phyloP scores from a whole-genome alignment of 2,888 invertebrate genomes.

The Oxyteleia sp. region DNA sequence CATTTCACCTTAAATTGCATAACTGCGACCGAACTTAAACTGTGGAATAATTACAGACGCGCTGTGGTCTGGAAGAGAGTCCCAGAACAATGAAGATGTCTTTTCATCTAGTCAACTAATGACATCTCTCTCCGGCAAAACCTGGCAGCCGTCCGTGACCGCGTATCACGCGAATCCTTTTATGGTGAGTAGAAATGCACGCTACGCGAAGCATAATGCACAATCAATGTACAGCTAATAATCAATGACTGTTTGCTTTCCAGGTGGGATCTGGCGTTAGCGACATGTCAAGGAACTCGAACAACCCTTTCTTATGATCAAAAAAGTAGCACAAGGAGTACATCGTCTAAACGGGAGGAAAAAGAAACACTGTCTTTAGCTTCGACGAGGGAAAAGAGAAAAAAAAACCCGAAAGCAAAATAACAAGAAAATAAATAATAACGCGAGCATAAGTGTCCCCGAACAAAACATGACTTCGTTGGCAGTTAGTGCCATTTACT shows the following conservation, averaged over 20 bases:
- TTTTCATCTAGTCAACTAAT: slow-evolving; percentile 86
- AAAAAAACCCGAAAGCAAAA: slow-evolving; percentile 25
- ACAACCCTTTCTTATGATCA: slow-evolving; percentile 90
- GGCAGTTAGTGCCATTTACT: slow-evolving; percentile 85
- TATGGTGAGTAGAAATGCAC: slow-evolving; percentile 61
- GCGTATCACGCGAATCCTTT: slow-evolving; percentile 87
- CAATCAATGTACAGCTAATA: background rate
- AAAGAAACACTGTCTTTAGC: slow-evolving; percentile 81
- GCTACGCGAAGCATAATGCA: background rate
- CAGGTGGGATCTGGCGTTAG: slow-evolving; percentile 85
- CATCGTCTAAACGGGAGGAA: slow-evolving; percentile 73
- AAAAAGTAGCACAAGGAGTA: slow-evolving; percentile 80
- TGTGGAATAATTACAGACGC: slow-evolving; percentile 81
- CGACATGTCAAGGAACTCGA: slow-evolving; percentile 88
- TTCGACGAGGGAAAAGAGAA: slow-evolving; percentile 62
- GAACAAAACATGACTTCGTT: slow-evolving; percentile 83
- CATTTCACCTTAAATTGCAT: no score
- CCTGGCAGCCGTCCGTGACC: slow-evolving; percentile 86
- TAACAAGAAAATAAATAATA: no score
- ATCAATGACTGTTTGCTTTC: slow-evolving; percentile 4
- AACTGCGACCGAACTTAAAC: no score
- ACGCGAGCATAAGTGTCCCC: slow-evolving; percentile 75
- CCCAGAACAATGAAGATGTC: slow-evolving; percentile 84
- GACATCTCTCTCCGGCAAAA: slow-evolving; percentile 85
- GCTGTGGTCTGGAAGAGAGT: slow-evolving; percentile 83